Evolutionary conservation across 1,140 invertebrate genomes (phyloP).

Genomic region (Polypedilum pembai): DNA sequence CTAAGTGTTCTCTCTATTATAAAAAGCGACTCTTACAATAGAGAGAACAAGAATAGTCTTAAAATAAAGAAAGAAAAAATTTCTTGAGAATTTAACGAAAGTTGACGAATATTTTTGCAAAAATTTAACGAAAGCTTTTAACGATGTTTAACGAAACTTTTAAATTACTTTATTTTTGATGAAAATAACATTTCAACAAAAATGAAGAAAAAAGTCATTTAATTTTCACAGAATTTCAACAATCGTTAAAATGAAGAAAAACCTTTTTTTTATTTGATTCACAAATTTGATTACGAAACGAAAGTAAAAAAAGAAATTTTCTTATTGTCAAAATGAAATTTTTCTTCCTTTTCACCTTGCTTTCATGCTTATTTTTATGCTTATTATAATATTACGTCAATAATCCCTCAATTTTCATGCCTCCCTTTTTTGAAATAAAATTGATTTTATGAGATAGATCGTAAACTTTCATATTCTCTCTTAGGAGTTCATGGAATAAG

Average conservation of each 20-base stretch:
- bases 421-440: not conserved
- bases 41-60: no score
- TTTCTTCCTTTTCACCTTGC: conserved; percentile 10
- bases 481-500: not conserved
- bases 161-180: no score
- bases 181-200: no score
- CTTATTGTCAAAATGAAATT: not conserved
- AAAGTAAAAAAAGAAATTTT: not conserved
- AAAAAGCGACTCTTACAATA: no score
- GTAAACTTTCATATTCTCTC: not conserved
- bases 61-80: no score
- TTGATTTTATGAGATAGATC: conserved; percentile 1
- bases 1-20: no score
- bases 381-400: conserved; percentile 7
- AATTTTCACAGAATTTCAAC: no score
- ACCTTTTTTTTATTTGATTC: not conserved
- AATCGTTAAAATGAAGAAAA: not conserved
- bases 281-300: not conserved
- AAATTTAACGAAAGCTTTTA: no score
- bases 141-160: no score
- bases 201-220: no score
- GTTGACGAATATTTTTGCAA: no score
- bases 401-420: not conserved
- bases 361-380: not conserved
- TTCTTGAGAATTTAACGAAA: no score